phyloP scores from a whole-genome alignment of 2,888 invertebrate genomes.

The Drosophila tanythrix region DNA sequence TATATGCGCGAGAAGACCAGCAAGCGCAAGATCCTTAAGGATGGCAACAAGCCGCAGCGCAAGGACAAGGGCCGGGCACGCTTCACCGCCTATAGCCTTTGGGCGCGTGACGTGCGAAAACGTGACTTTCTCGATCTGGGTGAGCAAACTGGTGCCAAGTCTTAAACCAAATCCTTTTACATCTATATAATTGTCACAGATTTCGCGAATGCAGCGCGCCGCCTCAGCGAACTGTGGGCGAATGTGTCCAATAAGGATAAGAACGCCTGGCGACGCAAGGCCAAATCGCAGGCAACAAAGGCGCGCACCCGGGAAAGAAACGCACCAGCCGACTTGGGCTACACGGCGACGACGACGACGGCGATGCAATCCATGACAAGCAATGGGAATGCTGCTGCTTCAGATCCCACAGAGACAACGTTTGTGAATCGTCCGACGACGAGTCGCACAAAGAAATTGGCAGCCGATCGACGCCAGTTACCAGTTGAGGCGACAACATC shows the following conservation, averaged over 20 bases:
- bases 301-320: conserved; percentile 65
- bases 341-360: neutral
- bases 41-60: conserved; percentile 90
- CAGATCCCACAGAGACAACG: neutral
- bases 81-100: conserved; percentile 95
- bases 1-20: conserved; percentile 92
- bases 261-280: conserved; percentile 92
- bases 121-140: conserved; percentile 72
- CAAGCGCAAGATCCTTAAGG: conserved; percentile 90
- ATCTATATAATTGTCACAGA: conserved; percentile 85
- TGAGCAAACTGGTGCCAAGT: conserved; percentile 27
- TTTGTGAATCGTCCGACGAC: conserved; percentile 82
- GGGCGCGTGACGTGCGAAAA: conserved; percentile 93
- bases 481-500: conserved; percentile 9
- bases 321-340: conserved; percentile 6
- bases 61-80: conserved; percentile 93
- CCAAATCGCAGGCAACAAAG: conserved; percentile 86
- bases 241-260: conserved; percentile 89
- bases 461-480: conserved; percentile 69
- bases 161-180: neutral
- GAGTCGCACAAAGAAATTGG: conserved; percentile 81
- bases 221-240: conserved; percentile 95
- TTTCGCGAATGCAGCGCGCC: conserved; percentile 92
- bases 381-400: conserved; percentile 21
- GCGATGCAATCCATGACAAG: conserved; percentile 10